Base-by-base conservation (phyloP, 2,113 vertebrate species). In the Columba janthina region DNA sequence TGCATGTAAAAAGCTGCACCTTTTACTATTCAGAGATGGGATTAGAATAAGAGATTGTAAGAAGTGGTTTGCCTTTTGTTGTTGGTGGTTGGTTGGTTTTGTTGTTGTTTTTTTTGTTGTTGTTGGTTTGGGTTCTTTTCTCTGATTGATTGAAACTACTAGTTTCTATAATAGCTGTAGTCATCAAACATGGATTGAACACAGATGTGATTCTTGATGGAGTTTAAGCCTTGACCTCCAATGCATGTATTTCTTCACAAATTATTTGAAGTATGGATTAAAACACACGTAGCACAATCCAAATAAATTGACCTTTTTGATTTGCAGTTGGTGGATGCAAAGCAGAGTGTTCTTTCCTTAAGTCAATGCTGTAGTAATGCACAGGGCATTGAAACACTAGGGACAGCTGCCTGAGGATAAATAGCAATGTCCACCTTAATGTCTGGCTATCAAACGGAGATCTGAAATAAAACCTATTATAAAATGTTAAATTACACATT, bases 1-100 rank as follows among this genome's bases (percentile, higher is more conserved):
- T 15, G 2, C 11, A n/a, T 51, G 2, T 48, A 61, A 65, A 75
- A 3, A 40, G 1, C 5, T 15, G 1, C 5, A n/a, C 1, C 2
- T 85, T 38, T 71, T 44, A n/a, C 29, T 57, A 19, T 3, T 58
- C 71, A 79, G 8, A n/a, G 8, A 16, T 46, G 7, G 10, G 2
- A 46, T 56, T 51, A 42, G 7, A 61, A 17, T 21, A 70, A 36
- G 21, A 38, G 7, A 13, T 36, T 32, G 3, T 29, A 28, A 80
- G n/a, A 73, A 44, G 3, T 21, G 5, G 9, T 46, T 72, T 57
- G 24, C 44, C 5, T 19, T 46, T 46, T 19, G 8, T 19, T 46
- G 44, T 18, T 46, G 18, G 4, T 46, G 44, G 44, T 46, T 46
- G 44, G 44, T 46, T 46, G 44, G 18, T 46, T 46, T 46, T 46